Evolutionary conservation across 2,888 invertebrate species (phyloP).

Genomic region (Stegophylla sp.): DNA sequence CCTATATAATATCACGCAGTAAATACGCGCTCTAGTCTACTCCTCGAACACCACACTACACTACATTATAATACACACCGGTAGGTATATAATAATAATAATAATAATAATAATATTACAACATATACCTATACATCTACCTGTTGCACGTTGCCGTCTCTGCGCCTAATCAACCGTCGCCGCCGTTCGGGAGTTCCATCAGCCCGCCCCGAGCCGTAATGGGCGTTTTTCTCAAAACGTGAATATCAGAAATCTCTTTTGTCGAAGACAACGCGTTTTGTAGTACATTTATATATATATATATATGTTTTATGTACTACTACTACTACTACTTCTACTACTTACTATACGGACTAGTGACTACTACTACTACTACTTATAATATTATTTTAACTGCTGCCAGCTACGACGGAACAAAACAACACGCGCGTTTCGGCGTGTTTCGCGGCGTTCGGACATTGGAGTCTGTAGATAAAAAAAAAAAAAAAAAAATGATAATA

Average conservation of each 20-base stretch:
- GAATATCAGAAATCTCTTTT: conserved; percentile 48
- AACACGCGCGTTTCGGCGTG: neutral
- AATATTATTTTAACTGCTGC: too few relatives aligned
- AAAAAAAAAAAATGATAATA: too few relatives aligned
- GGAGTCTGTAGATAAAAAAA: too few relatives aligned
- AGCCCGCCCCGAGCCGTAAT: conserved; percentile 17
- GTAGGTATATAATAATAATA: too few relatives aligned
- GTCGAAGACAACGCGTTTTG: neutral
- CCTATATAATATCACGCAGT: too few relatives aligned
- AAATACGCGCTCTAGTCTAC: too few relatives aligned
- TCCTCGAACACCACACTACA: too few relatives aligned
- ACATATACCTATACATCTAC: neutral
- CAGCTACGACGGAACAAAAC: too few relatives aligned
- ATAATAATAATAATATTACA: too few relatives aligned
- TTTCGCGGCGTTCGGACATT: too few relatives aligned
- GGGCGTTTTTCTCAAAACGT: conserved; percentile 41
- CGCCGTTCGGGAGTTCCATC: conserved; percentile 26
- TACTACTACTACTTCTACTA: neutral
- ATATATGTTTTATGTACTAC: neutral
- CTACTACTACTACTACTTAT: neutral
- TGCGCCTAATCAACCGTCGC: conserved; percentile 29
- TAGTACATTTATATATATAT: neutral
- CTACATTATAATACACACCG: too few relatives aligned
- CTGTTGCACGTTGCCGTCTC: neutral
- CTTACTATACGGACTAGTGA: too few relatives aligned